phyloP scores from a whole-genome alignment of 2,888 invertebrate genomes.

The Drosophila monieri region DNA sequence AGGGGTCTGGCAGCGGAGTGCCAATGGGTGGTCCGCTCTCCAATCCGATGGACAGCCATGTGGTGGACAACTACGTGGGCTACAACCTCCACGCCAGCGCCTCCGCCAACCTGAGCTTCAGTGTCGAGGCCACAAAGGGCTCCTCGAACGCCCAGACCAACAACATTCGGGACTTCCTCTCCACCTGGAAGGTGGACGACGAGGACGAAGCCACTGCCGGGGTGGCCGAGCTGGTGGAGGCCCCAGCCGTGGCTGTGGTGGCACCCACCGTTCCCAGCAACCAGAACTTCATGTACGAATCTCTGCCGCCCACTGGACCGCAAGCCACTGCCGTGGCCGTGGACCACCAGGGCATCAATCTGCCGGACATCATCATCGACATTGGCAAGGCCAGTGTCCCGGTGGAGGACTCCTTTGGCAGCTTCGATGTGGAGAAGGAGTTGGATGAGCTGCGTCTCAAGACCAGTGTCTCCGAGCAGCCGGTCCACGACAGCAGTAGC shows the following conservation, averaged over 20 bases:
- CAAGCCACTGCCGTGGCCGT: constrained; percentile 66
- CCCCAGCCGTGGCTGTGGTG: constrained; percentile 50
- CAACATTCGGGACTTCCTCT: constrained; percentile 82
- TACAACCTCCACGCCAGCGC: constrained; percentile 53
- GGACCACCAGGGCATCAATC: constrained; percentile 76
- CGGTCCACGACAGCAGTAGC: constrained; percentile 21
- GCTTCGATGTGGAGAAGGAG: constrained; percentile 81
- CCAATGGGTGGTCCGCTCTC: constrained; percentile 26
- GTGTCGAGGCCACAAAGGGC: constrained; percentile 20
- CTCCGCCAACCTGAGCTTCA: constrained; percentile 6
- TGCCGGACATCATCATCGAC: constrained; percentile 84
- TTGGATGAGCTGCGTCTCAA: constrained; percentile 74
- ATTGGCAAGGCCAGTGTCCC: constrained; percentile 81
- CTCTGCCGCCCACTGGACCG: constrained; percentile 65
- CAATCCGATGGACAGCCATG: constrained; percentile 58
- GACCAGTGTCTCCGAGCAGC: constrained; percentile 31
- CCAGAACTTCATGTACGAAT: constrained; percentile 64
- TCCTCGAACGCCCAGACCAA: constrained; percentile 59
- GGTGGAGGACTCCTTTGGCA: constrained; percentile 67
- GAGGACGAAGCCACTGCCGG: constrained; percentile 74
- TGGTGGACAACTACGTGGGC: constrained; percentile 66
- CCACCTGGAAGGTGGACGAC: constrained; percentile 84
- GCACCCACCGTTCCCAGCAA: constrained; percentile 36
- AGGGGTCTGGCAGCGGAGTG: constrained; percentile 25
- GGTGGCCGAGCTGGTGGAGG: constrained; percentile 5